A percentile compares a stretch with the other conserved stretches of the same genome.
These are phyloP conservation scores for Syrmaticus mikado DNA, from an alignment of 2,113 vertebrate species.

Conservation along the genomic window DNA sequence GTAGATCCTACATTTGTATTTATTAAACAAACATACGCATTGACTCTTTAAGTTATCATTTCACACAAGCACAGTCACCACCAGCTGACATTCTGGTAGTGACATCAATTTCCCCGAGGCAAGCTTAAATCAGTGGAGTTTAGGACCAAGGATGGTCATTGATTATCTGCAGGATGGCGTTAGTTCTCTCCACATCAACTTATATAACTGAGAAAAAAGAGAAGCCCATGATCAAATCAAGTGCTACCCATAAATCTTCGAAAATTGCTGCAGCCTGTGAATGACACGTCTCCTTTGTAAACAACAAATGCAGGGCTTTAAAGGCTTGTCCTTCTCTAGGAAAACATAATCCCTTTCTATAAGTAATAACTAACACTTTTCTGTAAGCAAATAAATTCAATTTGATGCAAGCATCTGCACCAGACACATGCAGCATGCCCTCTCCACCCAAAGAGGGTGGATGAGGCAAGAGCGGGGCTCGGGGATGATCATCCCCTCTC, in stretches of 20 bases:
- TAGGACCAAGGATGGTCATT: not conserved
- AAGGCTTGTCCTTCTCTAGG: not conserved
- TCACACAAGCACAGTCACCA: not conserved
- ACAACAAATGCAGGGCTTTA: not conserved
- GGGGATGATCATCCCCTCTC: not conserved
- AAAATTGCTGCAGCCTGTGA: not conserved
- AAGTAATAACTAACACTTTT: not conserved
- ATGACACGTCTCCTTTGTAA: not conserved
- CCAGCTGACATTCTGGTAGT: not conserved
- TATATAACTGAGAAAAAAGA: not conserved
- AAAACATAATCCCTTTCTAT: not conserved
- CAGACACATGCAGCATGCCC: not conserved
- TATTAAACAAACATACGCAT: not conserved
- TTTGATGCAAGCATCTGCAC: not conserved
- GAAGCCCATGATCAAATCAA: not conserved
- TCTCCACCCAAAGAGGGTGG: not conserved
- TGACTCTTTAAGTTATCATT: not conserved
- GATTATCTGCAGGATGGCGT: not conserved
- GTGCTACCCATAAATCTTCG: not conserved
- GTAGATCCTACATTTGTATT: not conserved
- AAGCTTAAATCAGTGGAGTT: not conserved
- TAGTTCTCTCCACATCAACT: not conserved
- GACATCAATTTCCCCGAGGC: not conserved
- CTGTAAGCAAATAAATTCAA: not conserved
- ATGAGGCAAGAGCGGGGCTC: not conserved